These are phyloP conservation scores for Anneissia japonica DNA, from an alignment of 35 echinoderm and acorn worm species.

Conservation along the genomic window DNA sequence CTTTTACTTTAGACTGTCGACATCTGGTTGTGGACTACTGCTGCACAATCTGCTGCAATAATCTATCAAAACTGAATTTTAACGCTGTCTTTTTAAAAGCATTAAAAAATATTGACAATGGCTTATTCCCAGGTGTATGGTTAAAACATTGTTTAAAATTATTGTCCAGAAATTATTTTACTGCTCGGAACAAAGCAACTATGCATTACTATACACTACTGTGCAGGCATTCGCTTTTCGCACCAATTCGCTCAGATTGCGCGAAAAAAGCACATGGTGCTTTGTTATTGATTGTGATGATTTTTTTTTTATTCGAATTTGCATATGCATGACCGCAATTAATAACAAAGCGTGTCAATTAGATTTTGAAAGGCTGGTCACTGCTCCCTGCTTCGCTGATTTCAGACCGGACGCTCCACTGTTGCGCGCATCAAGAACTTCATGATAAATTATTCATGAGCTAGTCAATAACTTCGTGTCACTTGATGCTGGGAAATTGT, in stretches of 20 bases:
- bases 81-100: background rate
- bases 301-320: background rate
- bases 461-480: background rate
- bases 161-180: background rate
- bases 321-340: background rate
- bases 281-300: background rate
- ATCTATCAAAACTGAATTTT: background rate
- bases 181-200: background rate
- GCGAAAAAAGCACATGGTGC: background rate
- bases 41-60: background rate
- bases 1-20: too few relatives aligned
- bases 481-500: background rate
- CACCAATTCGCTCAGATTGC: background rate
- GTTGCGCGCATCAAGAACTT: too few relatives aligned
- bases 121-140: background rate
- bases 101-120: background rate
- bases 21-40: background rate
- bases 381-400: background rate
- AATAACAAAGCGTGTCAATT: background rate
- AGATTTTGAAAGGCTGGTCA: background rate
- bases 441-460: background rate
- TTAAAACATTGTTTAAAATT: background rate
- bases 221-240: background rate
- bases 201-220: background rate
- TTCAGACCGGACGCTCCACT: background rate